Conservation (phyloP, 2,888 invertebrate species). For the Erebia ligea region DNA sequence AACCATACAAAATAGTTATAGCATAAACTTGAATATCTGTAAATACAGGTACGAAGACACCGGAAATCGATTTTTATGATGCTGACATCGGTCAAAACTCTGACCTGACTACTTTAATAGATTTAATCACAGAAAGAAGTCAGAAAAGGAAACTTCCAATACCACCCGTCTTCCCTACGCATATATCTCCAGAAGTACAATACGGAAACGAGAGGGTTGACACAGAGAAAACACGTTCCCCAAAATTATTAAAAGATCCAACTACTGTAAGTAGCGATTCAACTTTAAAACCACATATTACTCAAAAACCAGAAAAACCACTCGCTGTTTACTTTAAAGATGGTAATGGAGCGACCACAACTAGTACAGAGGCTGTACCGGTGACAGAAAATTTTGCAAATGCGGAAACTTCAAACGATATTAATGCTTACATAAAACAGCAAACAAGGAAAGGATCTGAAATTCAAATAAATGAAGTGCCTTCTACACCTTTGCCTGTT, state of each 20-base stretch:
- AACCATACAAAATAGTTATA: not conserved
- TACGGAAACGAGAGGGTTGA: slow-evolving; percentile 79
- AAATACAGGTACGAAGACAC: slow-evolving; percentile 71
- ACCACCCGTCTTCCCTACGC: slow-evolving; percentile 71
- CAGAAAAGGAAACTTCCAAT: slow-evolving; percentile 58
- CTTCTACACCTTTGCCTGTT: slow-evolving; percentile 5
- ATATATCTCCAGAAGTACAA: slow-evolving; percentile 77
- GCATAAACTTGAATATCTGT: slow-evolving; percentile 33
- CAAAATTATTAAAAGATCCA: slow-evolving; percentile 58
- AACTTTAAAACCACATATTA: slow-evolving; percentile 74
- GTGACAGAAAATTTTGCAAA: slow-evolving; percentile 52
- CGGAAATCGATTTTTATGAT: slow-evolving; percentile 78
- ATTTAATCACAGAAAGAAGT: slow-evolving; percentile 50
- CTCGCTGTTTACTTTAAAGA: slow-evolving; percentile 71
- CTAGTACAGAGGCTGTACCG: slow-evolving; percentile 50
- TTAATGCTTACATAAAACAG: slow-evolving; percentile 44
- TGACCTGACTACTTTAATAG: slow-evolving; percentile 53
- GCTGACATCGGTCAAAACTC: slow-evolving; percentile 56
- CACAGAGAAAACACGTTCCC: slow-evolving; percentile 59
- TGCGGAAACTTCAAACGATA: slow-evolving; percentile 64
- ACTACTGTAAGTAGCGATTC: slow-evolving; percentile 57
- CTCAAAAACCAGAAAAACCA: slow-evolving; percentile 75
- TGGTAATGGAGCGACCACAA: slow-evolving; percentile 51
- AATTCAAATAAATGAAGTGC: slow-evolving; percentile 18
- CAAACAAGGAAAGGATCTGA: slow-evolving; percentile 46